Evolutionary conservation across 2,888 invertebrate species (phyloP), one percentile per base, ranked within the genome.

Genomic region (Bibio marci): DNA sequence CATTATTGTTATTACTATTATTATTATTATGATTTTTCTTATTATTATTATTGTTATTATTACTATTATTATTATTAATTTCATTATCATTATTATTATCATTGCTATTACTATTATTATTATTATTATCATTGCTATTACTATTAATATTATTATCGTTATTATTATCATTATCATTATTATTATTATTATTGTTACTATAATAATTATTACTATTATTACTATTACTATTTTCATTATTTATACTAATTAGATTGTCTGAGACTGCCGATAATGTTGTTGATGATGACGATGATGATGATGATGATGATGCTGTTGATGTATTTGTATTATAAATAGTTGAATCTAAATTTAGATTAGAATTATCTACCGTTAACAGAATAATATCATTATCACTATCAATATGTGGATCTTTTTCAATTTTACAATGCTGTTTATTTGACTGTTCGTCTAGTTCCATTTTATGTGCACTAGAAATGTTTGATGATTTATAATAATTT

Each of bases 21-120:
- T 32, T 32, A 17, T 17, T 17, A 32, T 17, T 14, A 4, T 22
- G 22, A 22, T 22, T 22, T 4, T 22, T 22, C 22, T 22, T 22
- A 4, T 22, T 22, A 8, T 4, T 22, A 17, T 32, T 32, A 17
- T 15, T 32, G 17, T 15, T 17, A 17, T 17, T 32, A 17, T 32
- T 17, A 6, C 11, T 14, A 12, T 11, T 32, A 8, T 32, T 15
- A 17, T 32, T 15, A 17, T 32, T 7, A 7, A n/a, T n/a, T 30
- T 30, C 6, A n/a, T 32, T 32, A 32, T 32, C 15, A 17, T 32
- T 32, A 17, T 5, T 58, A 47, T 52, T 58, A 25, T 55, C 48
- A 48, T 56, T 61, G 7, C 7, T 14, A 30, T 30, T 30, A 30
- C 14, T 30, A 30, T n/a, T 14, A 30, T 13, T 13, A 14, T 14